These are phyloP conservation scores for Probosciger aterrimus DNA, from an alignment of 2,113 vertebrate species.

Conservation along the genomic window DNA sequence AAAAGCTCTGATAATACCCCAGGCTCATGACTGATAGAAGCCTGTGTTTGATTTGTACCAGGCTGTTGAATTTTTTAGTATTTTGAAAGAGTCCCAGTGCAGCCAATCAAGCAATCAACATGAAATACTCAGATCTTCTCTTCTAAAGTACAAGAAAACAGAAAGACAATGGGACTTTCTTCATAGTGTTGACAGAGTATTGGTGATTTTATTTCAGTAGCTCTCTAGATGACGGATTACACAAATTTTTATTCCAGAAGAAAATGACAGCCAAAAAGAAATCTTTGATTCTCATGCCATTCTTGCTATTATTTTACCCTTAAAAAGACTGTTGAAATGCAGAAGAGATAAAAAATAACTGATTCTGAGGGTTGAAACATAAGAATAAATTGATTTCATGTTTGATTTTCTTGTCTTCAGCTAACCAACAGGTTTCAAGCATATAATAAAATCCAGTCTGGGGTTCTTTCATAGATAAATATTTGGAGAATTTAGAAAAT, in stretches of 20 bases:
- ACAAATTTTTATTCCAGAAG: slow-evolving; percentile 74
- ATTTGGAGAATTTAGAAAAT: background rate
- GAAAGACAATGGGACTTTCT: slow-evolving; percentile 70
- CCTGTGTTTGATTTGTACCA: slow-evolving; percentile 81
- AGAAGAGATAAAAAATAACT: slow-evolving; percentile 32
- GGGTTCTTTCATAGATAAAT: background rate
- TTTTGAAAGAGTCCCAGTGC: slow-evolving; percentile 86
- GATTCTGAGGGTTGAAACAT: background rate
- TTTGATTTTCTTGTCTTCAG: slow-evolving; percentile 27
- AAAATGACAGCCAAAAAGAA: slow-evolving; percentile 68
- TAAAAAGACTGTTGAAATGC: slow-evolving; percentile 40
- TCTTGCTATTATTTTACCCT: slow-evolving; percentile 27
- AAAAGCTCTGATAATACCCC: slow-evolving; percentile 79
- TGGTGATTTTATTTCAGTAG: slow-evolving; percentile 71
- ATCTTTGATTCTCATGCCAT: slow-evolving; percentile 21
- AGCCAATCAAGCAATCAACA: slow-evolving; percentile 87
- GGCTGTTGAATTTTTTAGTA: slow-evolving; percentile 80
- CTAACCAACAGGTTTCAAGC: background rate
- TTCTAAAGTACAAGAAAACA: slow-evolving; percentile 75
- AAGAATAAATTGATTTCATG: background rate
- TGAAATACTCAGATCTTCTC: slow-evolving; percentile 80
- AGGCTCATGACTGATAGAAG: slow-evolving; percentile 75
- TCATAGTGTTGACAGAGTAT: slow-evolving; percentile 59
- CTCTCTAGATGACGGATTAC: slow-evolving; percentile 74
- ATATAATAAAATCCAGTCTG: background rate